Conservation (phyloP, 1,140 invertebrate genomes). For the Frieseomelitta varia region DNA sequence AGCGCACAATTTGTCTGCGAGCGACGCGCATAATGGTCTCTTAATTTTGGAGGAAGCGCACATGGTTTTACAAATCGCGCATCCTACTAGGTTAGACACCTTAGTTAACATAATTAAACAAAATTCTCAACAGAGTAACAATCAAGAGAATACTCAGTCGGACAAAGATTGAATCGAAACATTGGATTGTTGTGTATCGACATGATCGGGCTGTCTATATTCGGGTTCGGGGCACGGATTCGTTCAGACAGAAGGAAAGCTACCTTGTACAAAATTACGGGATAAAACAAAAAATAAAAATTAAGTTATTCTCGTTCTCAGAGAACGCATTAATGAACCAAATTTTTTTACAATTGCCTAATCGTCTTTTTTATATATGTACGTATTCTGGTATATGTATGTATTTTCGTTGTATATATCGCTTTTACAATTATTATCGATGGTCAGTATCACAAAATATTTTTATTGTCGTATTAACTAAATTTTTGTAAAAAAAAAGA, state of each 20-base stretch:
- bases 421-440: conserved; percentile 20
- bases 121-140: conserved; percentile 65
- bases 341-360: neutral
- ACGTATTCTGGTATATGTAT: neutral
- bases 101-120: conserved; percentile 77
- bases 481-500: conserved; percentile 28
- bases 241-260: neutral
- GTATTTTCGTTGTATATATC: conserved; percentile 23
- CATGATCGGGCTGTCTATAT: neutral
- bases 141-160: conserved; percentile 36
- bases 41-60: conserved; percentile 86
- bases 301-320: neutral
- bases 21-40: conserved; percentile 84
- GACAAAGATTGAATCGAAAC: conserved; percentile 44
- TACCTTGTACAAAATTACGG: neutral
- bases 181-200: neutral
- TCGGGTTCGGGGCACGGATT: neutral
- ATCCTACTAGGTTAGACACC: conserved; percentile 78
- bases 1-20: conserved; percentile 83
- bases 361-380: neutral
- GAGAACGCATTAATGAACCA: neutral
- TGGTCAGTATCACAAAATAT: conserved; percentile 36
- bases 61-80: conserved; percentile 83
- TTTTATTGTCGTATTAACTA: conserved; percentile 31
- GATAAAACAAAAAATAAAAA: neutral